These are phyloP conservation scores for Seriola quinqueradiata DNA, from an alignment of 2,113 vertebrate genomes.

Conservation along the genomic window DNA sequence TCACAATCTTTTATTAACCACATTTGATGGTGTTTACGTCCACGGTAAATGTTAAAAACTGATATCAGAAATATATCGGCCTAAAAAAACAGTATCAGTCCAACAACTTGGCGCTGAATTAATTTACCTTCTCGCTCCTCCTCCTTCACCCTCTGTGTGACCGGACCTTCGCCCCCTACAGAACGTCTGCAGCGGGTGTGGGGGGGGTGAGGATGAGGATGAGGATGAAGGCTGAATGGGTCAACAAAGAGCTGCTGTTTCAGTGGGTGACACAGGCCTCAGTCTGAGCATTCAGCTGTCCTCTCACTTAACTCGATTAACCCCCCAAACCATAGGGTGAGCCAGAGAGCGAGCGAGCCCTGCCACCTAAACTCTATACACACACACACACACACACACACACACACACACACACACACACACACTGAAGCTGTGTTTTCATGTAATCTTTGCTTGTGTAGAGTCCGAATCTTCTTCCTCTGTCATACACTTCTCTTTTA, in stretches of 20 bases:
- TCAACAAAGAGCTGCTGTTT: constrained; percentile 75
- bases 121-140: constrained; percentile 10
- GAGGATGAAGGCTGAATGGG: constrained; percentile 20
- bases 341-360: not conserved
- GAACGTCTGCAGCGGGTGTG: constrained; percentile 22
- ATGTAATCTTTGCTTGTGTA: not conserved
- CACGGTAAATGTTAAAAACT: not conserved
- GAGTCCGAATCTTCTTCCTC: not conserved
- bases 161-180: constrained; percentile 23
- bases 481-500: not conserved
- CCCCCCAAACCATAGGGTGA: constrained; percentile 49
- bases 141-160: constrained; percentile 50
- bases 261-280: constrained; percentile 41
- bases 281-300: constrained; percentile 73
- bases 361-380: not conserved
- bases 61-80: not conserved
- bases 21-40: not conserved
- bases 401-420: not conserved
- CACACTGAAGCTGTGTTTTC: not conserved
- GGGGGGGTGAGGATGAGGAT: not conserved
- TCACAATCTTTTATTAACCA: not conserved
- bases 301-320: constrained; percentile 70
- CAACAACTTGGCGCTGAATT: no score
- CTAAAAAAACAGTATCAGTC: not conserved
- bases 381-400: not conserved